phyloP scores from a whole-genome alignment of 2,797 vertebrate species.

The Chiloscyllium punctatum region DNA sequence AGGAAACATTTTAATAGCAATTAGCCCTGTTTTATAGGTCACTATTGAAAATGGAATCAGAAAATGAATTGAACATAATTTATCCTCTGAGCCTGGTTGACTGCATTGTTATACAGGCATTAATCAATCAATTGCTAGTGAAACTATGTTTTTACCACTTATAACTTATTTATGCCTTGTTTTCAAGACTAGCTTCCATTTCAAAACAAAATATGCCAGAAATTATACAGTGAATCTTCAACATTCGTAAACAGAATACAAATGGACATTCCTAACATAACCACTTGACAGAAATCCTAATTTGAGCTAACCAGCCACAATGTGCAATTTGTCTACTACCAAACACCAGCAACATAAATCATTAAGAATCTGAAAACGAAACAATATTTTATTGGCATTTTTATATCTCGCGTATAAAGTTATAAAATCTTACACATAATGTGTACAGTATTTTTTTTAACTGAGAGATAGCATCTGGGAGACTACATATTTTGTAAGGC shows the following conservation, averaged over 20 bases:
- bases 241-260: neutral
- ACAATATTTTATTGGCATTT: neutral
- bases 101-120: neutral
- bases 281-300: neutral
- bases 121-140: neutral
- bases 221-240: neutral
- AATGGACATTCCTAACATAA: neutral
- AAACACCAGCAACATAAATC: neutral
- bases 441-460: neutral
- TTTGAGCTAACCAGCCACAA: neutral
- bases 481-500: neutral
- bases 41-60: neutral
- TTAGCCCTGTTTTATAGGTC: neutral
- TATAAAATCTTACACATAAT: neutral
- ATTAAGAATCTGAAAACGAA: neutral
- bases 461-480: neutral
- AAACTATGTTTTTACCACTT: neutral
- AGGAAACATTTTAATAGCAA: neutral
- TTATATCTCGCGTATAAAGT: neutral
- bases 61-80: neutral
- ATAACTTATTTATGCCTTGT: neutral
- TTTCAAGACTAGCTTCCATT: neutral
- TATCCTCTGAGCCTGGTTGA: neutral
- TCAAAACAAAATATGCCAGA: neutral
- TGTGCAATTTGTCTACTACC: neutral